These are phyloP conservation scores for Zaprionus inermis DNA, from an alignment of 1,140 invertebrate species.

Conservation along the genomic window DNA sequence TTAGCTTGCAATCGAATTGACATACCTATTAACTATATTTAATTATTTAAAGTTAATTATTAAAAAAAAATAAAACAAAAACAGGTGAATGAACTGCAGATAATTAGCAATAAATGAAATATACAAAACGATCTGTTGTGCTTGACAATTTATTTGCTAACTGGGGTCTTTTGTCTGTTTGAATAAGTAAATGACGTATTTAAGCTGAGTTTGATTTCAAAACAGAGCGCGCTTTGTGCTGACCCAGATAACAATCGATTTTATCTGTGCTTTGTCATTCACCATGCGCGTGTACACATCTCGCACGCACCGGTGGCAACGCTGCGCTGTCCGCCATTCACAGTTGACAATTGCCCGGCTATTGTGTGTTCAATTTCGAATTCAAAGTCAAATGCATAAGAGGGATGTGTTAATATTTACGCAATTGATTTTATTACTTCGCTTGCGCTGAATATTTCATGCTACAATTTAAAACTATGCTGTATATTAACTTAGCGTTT, in stretches of 20 bases:
- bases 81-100: slow-evolving; percentile 37
- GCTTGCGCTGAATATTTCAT: slow-evolving; percentile 68
- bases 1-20: slow-evolving; percentile 38
- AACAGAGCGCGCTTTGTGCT: background rate
- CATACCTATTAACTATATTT: slow-evolving; percentile 31
- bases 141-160: too few relatives aligned
- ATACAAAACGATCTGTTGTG: slow-evolving; percentile 7
- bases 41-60: slow-evolving; percentile 28
- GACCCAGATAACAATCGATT: background rate
- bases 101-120: slow-evolving; percentile 45
- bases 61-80: slow-evolving; percentile 17
- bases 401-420: slow-evolving; percentile 16
- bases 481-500: slow-evolving; percentile 58
- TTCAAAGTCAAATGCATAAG: background rate
- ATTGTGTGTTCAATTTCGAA: background rate
- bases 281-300: background rate
- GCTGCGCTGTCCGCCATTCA: background rate
- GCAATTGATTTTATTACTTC: slow-evolving; percentile 49
- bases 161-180: background rate
- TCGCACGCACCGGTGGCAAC: background rate
- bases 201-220: background rate
- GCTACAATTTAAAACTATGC: slow-evolving; percentile 74
- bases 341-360: background rate
- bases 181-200: background rate
- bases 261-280: slow-evolving; percentile 2